These are phyloP conservation scores for Apantesis nais DNA, from an alignment of 2,888 invertebrate genomes.

Conservation along the genomic window DNA sequence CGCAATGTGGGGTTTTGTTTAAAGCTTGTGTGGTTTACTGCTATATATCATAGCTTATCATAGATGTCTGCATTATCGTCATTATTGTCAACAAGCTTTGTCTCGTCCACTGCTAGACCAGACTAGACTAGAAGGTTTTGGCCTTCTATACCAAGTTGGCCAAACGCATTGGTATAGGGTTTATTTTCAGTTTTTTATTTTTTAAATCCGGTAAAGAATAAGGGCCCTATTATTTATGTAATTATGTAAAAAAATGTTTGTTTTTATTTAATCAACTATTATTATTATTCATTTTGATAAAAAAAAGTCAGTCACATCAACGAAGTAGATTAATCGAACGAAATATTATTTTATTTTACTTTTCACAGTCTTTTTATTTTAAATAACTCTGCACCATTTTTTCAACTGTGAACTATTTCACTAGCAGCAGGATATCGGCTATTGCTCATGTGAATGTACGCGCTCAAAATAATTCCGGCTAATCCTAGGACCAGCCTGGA, in stretches of 20 bases:
- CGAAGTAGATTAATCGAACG: not conserved
- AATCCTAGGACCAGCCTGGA: not conserved
- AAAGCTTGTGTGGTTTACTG: no score
- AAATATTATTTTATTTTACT: not conserved
- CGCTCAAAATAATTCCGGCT: constrained; percentile 15
- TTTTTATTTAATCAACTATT: not conserved
- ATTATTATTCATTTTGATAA: not conserved
- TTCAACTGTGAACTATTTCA: not conserved
- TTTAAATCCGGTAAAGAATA: no score
- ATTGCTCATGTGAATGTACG: constrained; percentile 4
- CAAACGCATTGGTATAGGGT: no score
- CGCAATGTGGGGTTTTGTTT: not conserved
- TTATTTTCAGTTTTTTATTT: no score
- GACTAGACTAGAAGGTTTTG: no score
- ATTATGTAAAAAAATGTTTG: no score
- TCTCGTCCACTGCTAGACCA: no score
- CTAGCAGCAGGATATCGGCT: constrained; percentile 2
- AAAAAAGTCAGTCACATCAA: not conserved
- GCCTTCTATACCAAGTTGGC: no score
- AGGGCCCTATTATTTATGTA: no score
- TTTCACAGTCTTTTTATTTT: not conserved
- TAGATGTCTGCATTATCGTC: no score
- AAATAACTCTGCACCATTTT: not conserved
- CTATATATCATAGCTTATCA: no score
- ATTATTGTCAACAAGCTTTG: no score